Evolutionary conservation across 92 coral and sea anemone genomes (phyloP), one percentile per base, ranked within the genome.

Genomic region (Phymanthus crucifer): DNA sequence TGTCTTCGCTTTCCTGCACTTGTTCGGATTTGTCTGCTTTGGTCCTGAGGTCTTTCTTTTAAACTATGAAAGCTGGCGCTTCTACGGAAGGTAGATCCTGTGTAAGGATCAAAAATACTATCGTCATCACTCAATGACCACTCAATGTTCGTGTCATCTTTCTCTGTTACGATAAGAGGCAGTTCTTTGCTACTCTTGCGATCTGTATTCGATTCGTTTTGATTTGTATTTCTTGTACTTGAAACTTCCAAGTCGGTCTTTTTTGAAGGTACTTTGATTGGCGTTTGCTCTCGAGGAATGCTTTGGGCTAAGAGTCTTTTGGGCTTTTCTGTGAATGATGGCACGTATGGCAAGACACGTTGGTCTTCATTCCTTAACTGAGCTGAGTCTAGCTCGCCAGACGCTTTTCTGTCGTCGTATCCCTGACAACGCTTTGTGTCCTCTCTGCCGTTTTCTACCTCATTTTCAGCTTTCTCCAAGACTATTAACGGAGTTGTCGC

Each of bases 31-130:
- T 61, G 17, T 27, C 68, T 12, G 37, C 40, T 77, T 16, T 21
- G 29, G 8, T 48, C 56, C 65, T 77, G 43, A 9, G 24, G 45
- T 64, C 72, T 77, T 0, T 77, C 72, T 18, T 77, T 77, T 38
- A 77, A 40, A 13, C 81, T 77, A 21, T 77, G 81, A 37, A 61
- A 77, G 40, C 81, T 77, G 2, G 81, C 81, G 18, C 81, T 77
- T 77, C 81, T 32, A 21, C 72, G 33, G 38, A 77, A 27, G 3
- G 81, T 40, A 3, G 72, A 61, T 2, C 68, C 68, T 16, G 34
- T 24, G 68, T 61, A 77, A 32, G 57, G 37, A 24, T 77, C 81
- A 26, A 34, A n/a, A 21, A 36, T 71, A 58, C 18, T 40, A 16
- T 77, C 72, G 26, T 16, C 34, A 61, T 36, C 72, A 77, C 58